Evolutionary conservation across 1,140 invertebrate genomes (phyloP).

Genomic region (Drosophila mojavensis): DNA sequence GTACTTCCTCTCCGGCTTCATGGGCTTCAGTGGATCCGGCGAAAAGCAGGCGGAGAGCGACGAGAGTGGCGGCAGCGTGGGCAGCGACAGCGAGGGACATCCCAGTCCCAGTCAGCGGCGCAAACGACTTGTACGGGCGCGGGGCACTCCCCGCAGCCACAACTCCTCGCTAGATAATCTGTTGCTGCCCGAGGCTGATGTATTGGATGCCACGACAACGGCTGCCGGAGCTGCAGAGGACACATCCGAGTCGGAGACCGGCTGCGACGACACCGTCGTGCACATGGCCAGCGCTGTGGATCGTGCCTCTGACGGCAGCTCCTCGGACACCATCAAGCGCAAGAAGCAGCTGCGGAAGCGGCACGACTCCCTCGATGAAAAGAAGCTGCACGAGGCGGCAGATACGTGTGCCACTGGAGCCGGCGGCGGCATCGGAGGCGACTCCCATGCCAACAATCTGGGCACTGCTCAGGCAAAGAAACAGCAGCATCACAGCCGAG

Average conservation of each 20-base stretch:
- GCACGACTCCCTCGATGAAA: constrained; percentile 85
- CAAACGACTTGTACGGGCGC: constrained; percentile 90
- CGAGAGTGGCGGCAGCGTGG: constrained; percentile 88
- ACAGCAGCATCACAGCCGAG: constrained; percentile 88
- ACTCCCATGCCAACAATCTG: constrained; percentile 77
- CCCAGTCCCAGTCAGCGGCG: constrained; percentile 93
- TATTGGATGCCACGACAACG: constrained; percentile 83
- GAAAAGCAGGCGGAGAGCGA: constrained; percentile 90
- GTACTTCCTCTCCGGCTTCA: constrained; percentile 94
- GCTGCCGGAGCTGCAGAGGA: constrained; percentile 84
- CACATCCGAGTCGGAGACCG: constrained; percentile 91
- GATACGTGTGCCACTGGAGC: constrained; percentile 68
- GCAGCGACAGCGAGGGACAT: constrained; percentile 92
- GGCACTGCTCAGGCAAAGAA: constrained; percentile 66
- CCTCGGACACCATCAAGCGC: constrained; percentile 92
- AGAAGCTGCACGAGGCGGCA: constrained; percentile 85
- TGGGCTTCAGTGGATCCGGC: constrained; percentile 88
- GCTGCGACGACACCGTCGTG: constrained; percentile 88
- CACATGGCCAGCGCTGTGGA: constrained; percentile 84
- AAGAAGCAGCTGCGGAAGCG: constrained; percentile 90
- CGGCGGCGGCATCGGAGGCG: constrained; percentile 33
- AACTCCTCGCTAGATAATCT: constrained; percentile 92
- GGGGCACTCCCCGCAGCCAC: constrained; percentile 91
- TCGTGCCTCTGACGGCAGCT: constrained; percentile 88
- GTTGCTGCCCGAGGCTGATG: constrained; percentile 84